Evolutionary conservation across 2,888 invertebrate genomes (phyloP), one percentile per base, ranked within the genome.

Genomic region (Lymantria dispar): DNA sequence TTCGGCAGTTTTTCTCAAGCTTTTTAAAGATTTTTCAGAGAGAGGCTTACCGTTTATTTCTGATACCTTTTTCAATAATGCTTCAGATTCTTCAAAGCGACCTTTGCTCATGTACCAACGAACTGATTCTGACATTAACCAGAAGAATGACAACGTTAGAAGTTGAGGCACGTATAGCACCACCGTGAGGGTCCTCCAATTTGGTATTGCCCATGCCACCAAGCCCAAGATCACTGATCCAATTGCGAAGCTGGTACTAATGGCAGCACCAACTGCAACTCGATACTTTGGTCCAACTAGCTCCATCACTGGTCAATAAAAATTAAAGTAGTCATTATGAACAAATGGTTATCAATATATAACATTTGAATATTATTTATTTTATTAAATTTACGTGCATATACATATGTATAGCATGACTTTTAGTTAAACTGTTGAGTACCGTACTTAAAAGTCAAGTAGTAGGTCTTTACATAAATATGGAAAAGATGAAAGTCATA

Each of bases 81-180:
- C 22, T 22, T 22, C 22, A 2, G 22, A 91, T 90, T 8, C 92
- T n/a, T 93, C 92, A 51, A 92, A 92, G 47, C 93, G 91, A 0
- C 94, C 94, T 70, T 95, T 94, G 50, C 94, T 94, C 60, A 96
- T 82, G 45, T 95, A 92, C 96, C 96, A 97, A 48, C 96, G 91
- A 0, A 95, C 90, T 2, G 95, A 95, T 78, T 95, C 95, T 0
- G 94, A 93, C 49, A 95, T 82, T 8, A 94, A 67, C 93, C 95
- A 95, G 58, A 93, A 93, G 68, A 94, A 94, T 7, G 90, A 74
- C 33, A 96, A 72, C 36, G 94, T 92, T 0, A 95, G 67, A 10
- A 95, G 76, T 11, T 94, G 93, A 0, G 96, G 96, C 0, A 92
- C 78, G 70, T 96, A 96, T 9, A 95, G 83, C 1, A 94, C 87